Conservation (phyloP, 2,797 vertebrate species). For the Darevskia nairensis region DNA sequence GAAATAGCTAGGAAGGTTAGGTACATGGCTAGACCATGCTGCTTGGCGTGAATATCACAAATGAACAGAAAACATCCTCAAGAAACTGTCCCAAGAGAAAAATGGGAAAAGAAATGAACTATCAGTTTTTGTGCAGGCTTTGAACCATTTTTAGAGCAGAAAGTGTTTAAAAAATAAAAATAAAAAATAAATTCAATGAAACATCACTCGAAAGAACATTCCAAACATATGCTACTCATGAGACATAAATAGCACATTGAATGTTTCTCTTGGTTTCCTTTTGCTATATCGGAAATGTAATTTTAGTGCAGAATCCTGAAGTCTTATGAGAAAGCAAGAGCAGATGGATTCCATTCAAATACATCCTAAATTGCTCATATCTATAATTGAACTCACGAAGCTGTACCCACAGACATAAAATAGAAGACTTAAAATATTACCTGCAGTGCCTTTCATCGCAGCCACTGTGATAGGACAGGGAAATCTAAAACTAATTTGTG, state of each 20-base stretch:
- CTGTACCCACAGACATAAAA: neutral
- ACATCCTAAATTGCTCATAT: neutral
- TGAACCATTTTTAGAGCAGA: neutral
- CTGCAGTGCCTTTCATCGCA: neutral
- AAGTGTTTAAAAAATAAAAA: neutral
- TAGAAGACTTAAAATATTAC: neutral
- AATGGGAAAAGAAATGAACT: neutral
- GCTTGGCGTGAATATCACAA: neutral
- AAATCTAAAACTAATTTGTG: conserved; percentile 45
- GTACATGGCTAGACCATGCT: neutral
- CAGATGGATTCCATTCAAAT: rapidly evolving
- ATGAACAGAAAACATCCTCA: neutral
- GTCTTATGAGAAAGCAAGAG: neutral
- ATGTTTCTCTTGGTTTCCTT: conserved; percentile 3
- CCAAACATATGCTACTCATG: neutral
- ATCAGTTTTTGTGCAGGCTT: neutral
- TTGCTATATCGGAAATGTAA: neutral
- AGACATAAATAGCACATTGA: neutral
- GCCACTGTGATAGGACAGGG: neutral
- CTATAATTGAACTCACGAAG: conserved; percentile 3
- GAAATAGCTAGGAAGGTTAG: neutral
- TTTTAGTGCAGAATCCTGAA: neutral
- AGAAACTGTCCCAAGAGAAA: neutral
- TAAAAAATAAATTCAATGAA: neutral
- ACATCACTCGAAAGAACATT: neutral